Evolutionary conservation across 2,797 vertebrate genomes (phyloP).

Genomic region (Argya squamiceps): DNA sequence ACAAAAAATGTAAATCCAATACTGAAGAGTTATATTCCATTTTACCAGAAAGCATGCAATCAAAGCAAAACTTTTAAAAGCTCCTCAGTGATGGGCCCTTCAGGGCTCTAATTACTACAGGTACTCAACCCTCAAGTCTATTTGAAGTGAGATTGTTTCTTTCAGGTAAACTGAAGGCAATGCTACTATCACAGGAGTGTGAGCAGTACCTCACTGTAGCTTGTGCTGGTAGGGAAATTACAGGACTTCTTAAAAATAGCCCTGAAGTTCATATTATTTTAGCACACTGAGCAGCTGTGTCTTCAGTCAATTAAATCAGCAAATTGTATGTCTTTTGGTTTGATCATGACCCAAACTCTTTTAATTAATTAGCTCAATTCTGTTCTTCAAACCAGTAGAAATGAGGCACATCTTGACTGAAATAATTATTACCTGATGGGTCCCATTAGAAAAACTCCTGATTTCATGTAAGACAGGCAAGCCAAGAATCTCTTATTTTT

Average conservation of each 20-base stretch:
- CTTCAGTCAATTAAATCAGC: constrained; percentile 11
- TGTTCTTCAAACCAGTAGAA: neutral
- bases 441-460: neutral
- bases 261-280: neutral
- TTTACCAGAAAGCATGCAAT: neutral
- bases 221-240: neutral
- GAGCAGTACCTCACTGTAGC: neutral
- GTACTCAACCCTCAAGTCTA: neutral
- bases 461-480: neutral
- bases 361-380: neutral
- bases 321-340: neutral
- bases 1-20: neutral
- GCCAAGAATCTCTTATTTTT: neutral
- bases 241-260: neutral
- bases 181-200: neutral
- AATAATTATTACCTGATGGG: neutral
- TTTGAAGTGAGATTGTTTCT: neutral
- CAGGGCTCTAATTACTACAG: neutral
- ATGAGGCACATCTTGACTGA: neutral
- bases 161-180: neutral
- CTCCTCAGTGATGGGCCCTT: neutral
- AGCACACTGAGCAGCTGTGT: neutral
- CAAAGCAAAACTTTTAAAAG: neutral
- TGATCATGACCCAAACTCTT: neutral
- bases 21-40: neutral